Evolutionary conservation across 2,797 vertebrate species (phyloP).

Genomic region (Cyclopterus lumpus): DNA sequence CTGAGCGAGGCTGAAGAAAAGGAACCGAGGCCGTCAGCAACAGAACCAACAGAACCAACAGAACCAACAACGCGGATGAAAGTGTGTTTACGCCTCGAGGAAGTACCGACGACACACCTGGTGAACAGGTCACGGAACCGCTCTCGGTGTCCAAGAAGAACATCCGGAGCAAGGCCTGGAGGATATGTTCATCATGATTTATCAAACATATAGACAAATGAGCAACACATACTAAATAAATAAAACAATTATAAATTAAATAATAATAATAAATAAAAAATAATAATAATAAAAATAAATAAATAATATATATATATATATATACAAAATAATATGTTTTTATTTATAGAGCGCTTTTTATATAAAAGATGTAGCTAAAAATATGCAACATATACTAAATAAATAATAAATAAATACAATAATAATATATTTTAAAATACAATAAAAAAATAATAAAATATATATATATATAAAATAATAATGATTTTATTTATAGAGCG

Average conservation of each 20-base stretch:
- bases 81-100: background rate
- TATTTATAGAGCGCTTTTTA: background rate
- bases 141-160: constrained; percentile 94
- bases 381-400: too few species aligned
- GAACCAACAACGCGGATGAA: background rate
- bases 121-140: constrained; percentile 94
- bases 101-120: constrained; percentile 79
- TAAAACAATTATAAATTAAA: too few species aligned
- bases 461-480: too few species aligned
- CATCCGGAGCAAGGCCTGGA: constrained; percentile 91
- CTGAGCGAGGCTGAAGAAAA: constrained; percentile 87
- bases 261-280: background rate
- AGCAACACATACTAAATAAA: background rate
- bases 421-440: too few species aligned
- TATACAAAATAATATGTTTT: too few species aligned
- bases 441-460: too few species aligned
- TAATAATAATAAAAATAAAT: too few species aligned
- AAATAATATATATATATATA: too few species aligned
- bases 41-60: too few species aligned
- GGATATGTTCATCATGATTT: background rate
- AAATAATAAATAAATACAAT: too few species aligned
- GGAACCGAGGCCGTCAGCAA: constrained; percentile 13
- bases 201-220: background rate
- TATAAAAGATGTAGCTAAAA: background rate
- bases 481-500: background rate